Percentiles rank a stretch among this genome's conserved stretches.
These are phyloP conservation scores for Cryptoprocta ferox DNA, from an alignment of 2,797 vertebrate species.

Conservation along the genomic window DNA sequence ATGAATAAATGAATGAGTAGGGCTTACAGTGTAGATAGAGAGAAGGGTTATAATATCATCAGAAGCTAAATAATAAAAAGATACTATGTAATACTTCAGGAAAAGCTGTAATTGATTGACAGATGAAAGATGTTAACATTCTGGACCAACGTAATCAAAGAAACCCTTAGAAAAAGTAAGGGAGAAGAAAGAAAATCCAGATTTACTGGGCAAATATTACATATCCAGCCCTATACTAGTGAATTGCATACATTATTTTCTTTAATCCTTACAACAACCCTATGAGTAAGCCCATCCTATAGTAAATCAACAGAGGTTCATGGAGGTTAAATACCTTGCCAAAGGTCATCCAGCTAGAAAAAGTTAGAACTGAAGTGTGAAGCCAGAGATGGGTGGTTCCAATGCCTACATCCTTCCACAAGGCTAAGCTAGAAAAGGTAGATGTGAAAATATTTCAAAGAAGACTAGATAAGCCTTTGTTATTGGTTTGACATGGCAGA, in stretches of 20 bases:
- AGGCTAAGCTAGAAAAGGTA: neutral
- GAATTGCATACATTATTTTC: neutral
- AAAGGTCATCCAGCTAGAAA: neutral
- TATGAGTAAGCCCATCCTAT: neutral
- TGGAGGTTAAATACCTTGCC: neutral
- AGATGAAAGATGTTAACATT: neutral
- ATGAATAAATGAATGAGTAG: neutral
- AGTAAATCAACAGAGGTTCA: neutral
- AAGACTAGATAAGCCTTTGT: neutral
- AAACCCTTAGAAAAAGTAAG: neutral
- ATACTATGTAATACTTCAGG: neutral
- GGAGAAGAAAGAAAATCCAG: neutral
- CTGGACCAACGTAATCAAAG: conserved; percentile 3
- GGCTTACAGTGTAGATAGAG: neutral
- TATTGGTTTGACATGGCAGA: neutral
- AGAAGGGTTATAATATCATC: conserved; percentile 36
- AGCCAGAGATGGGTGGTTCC: neutral
- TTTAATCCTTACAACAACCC: neutral
- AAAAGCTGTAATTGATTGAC: conserved; percentile 17
- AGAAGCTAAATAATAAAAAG: conserved; percentile 63
- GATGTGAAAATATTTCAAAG: neutral
- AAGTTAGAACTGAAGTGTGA: neutral
- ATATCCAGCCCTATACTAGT: neutral
- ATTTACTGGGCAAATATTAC: neutral
- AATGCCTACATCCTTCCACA: neutral